These are phyloP conservation scores for Dendrolimus punctatus DNA, from an alignment of 1,140 invertebrate genomes.

Conservation along the genomic window DNA sequence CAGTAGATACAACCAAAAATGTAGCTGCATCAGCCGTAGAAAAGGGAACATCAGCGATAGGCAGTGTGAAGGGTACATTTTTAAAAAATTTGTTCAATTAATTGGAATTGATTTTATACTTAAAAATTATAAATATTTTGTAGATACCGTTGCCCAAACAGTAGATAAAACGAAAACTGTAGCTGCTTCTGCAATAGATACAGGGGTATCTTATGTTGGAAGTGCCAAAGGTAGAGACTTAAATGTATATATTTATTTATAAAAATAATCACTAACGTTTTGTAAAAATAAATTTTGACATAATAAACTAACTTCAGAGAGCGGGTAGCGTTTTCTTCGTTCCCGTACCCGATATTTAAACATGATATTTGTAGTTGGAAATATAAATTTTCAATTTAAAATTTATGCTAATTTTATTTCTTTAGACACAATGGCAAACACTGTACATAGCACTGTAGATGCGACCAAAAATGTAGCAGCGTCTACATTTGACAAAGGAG, in stretches of 20 bases:
- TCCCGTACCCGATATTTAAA: no score
- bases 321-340: no score
- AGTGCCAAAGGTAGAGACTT: slow-evolving; percentile 30
- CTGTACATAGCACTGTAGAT: slow-evolving; percentile 34
- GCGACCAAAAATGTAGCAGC: slow-evolving; percentile 42
- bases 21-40: slow-evolving; percentile 11
- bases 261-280: neutral
- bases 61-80: slow-evolving; percentile 9
- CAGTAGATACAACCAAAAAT: slow-evolving; percentile 16
- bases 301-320: no score
- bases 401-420: slow-evolving; percentile 1
- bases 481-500: slow-evolving; percentile 37
- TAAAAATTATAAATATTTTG: slow-evolving; percentile 8
- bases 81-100: neutral
- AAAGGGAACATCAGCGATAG: slow-evolving; percentile 9
- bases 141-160: slow-evolving; percentile 30
- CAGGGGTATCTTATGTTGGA: slow-evolving; percentile 22
- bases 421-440: slow-evolving; percentile 21
- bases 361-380: neutral
- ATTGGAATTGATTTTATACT: slow-evolving; percentile 3
- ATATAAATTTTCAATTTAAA: neutral
- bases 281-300: no score
- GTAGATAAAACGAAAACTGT: slow-evolving; percentile 35
- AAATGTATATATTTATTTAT: neutral
- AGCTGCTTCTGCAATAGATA: slow-evolving; percentile 28